phyloP scores from a whole-genome alignment of 2,797 vertebrate genomes.

The Cygnus olor region DNA sequence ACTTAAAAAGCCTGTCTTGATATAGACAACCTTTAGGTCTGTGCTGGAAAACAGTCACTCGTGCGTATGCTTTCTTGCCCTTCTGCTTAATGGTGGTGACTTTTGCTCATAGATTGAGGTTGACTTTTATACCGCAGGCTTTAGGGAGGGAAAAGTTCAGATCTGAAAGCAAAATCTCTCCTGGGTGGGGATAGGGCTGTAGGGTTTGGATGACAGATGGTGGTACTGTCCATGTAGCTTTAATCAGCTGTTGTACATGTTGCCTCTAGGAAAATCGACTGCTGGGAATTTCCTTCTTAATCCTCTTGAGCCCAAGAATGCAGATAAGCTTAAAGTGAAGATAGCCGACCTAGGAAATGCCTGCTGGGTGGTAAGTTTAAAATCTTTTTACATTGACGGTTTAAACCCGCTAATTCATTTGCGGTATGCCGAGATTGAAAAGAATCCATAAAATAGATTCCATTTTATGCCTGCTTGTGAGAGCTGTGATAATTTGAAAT shows the following conservation, averaged over 20 bases:
- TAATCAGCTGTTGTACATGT: constrained; percentile 54
- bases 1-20: background rate
- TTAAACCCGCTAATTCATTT: constrained; percentile 13
- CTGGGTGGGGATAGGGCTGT: background rate
- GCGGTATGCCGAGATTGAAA: background rate
- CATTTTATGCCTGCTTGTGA: background rate
- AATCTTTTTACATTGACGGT: background rate
- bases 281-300: constrained; percentile 94
- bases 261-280: constrained; percentile 84
- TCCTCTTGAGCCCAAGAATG: constrained; percentile 95
- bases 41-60: background rate
- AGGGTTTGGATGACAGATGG: constrained; percentile 45
- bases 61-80: background rate
- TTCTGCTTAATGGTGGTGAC: background rate
- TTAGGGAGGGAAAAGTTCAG: background rate
- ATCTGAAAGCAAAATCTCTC: background rate
- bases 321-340: constrained; percentile 97
- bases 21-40: background rate
- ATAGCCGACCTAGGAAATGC: constrained; percentile 98
- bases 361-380: constrained; percentile 97
- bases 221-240: background rate
- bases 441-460: background rate
- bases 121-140: background rate
- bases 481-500: background rate
- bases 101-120: background rate